Percentiles rank a stretch among this genome's conserved stretches.
phyloP scores from a whole-genome alignment of 2,113 vertebrate genomes.

The Pterocles gutturalis region DNA sequence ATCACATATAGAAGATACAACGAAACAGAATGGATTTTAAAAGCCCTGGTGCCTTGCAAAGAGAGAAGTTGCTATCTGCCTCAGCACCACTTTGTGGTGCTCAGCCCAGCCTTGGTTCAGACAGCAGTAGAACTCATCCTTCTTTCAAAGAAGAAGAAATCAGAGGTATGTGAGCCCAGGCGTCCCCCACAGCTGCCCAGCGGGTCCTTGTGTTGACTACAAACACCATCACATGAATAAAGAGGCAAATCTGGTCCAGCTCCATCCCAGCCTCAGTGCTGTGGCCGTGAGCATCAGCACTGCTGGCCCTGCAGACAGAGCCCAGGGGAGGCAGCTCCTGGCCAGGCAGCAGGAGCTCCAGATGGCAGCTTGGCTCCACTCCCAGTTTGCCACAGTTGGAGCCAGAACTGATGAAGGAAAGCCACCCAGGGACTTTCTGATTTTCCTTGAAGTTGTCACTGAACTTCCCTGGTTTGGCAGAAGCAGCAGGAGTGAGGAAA shows the following conservation, averaged over 20 bases:
- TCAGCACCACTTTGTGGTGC: background rate
- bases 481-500: background rate
- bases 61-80: background rate
- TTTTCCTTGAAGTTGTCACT: background rate
- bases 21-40: background rate
- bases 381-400: background rate
- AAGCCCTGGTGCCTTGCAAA: background rate
- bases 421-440: fast-evolving
- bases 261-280: background rate
- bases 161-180: background rate
- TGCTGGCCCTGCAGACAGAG: fast-evolving
- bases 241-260: background rate
- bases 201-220: background rate
- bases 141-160: background rate
- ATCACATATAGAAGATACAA: background rate
- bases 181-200: background rate
- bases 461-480: background rate
- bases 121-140: background rate
- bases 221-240: background rate
- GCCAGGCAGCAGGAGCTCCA: background rate
- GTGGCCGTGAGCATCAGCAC: background rate
- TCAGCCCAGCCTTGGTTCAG: background rate
- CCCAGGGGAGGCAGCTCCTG: background rate
- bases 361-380: background rate
- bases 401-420: background rate